These are phyloP conservation scores for Peromyscus attwateri DNA, from an alignment of 2,797 vertebrate species.

Conservation along the genomic window DNA sequence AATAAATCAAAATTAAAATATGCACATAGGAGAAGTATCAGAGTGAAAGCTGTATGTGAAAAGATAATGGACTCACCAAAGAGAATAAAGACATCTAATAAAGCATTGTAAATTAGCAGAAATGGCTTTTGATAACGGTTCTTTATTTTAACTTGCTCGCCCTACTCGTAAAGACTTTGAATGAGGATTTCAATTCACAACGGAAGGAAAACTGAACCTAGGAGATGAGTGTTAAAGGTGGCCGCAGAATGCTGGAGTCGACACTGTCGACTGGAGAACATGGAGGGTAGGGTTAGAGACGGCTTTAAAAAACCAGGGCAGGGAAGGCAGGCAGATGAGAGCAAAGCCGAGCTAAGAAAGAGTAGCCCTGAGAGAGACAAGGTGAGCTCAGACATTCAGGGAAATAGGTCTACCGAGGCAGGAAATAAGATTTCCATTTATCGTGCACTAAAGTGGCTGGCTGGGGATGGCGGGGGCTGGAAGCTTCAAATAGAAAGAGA, in stretches of 20 bases:
- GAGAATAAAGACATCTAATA: constrained; percentile 48
- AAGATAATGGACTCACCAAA: constrained; percentile 62
- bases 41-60: constrained; percentile 5
- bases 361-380: constrained; percentile 46
- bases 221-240: constrained; percentile 52
- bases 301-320: constrained; percentile 48
- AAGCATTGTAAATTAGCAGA: constrained; percentile 63
- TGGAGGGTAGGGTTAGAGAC: constrained; percentile 63
- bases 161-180: constrained; percentile 24
- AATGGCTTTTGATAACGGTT: constrained; percentile 56
- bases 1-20: constrained; percentile 40
- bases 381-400: constrained; percentile 71
- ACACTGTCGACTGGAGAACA: constrained; percentile 63
- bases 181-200: constrained; percentile 69
- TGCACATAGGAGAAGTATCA: not conserved
- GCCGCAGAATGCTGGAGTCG: constrained; percentile 36
- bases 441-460: constrained; percentile 59
- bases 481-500: constrained; percentile 72
- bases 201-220: constrained; percentile 61
- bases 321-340: constrained; percentile 64
- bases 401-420: constrained; percentile 76
- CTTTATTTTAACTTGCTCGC: constrained; percentile 36
- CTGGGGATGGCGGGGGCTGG: not conserved
- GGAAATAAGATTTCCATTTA: constrained; percentile 78
- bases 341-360: constrained; percentile 65